Conservation (phyloP, 2,113 vertebrate species). For the Tyrannus savana region DNA sequence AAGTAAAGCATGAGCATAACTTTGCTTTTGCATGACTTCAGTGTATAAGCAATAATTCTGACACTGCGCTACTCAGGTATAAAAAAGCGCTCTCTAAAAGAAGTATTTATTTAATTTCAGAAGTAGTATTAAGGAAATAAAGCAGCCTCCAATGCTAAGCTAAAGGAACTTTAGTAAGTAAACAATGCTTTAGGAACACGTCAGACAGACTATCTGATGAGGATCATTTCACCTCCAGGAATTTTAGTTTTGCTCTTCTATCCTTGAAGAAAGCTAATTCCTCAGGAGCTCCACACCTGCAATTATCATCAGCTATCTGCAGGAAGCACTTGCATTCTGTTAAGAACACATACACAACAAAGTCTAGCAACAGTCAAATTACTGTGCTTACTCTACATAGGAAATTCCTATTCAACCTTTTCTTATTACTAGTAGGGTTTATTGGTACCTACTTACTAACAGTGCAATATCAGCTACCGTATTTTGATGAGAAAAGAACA, state of each 20-base stretch:
- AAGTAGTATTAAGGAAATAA: background rate
- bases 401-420: background rate
- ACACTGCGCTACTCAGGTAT: background rate
- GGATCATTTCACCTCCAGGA: background rate
- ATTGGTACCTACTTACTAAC: background rate
- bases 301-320: background rate
- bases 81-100: background rate
- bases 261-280: background rate
- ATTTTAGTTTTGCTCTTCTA: background rate
- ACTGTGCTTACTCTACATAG: background rate
- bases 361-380: background rate
- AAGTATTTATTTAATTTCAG: background rate
- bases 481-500: background rate
- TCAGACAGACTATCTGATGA: background rate
- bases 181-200: background rate
- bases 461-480: background rate
- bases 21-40: background rate
- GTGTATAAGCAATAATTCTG: background rate
- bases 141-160: background rate
- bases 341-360: background rate
- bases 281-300: background rate
- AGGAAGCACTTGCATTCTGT: background rate
- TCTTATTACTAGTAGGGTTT: background rate
- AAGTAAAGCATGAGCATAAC: accelerated
- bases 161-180: background rate